Conservation (phyloP, 2,113 vertebrate species). For the Arenaria interpres region DNA sequence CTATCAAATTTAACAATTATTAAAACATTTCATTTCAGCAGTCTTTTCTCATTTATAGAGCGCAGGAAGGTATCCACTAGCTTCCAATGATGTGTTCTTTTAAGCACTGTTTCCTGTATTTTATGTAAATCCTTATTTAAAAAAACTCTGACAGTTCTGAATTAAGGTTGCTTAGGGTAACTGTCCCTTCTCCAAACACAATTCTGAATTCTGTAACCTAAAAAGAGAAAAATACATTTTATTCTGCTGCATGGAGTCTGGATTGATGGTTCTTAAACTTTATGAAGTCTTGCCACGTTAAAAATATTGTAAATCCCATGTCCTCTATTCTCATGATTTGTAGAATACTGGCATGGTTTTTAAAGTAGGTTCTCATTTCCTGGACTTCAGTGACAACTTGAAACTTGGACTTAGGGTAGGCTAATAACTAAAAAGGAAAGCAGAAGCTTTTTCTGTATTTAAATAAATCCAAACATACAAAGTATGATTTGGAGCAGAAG, state of each 20-base stretch:
- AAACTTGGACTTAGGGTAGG: neutral
- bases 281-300: neutral
- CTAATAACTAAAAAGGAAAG: neutral
- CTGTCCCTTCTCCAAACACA: neutral
- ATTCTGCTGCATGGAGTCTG: neutral
- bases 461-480: neutral
- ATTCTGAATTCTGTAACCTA: neutral
- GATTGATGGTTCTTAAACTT: neutral
- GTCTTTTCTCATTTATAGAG: neutral
- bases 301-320: neutral
- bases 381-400: neutral
- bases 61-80: neutral
- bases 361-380: neutral
- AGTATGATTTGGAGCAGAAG: neutral
- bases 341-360: neutral
- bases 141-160: neutral
- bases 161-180: neutral
- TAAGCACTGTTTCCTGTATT: neutral
- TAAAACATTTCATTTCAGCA: neutral
- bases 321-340: neutral
- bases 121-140: neutral
- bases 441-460: neutral
- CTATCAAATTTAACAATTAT: neutral
- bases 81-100: neutral
- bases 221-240: neutral